Conservation (phyloP, 64 coral and sea anemone genomes). For the Catalaphyllia jardinei region DNA sequence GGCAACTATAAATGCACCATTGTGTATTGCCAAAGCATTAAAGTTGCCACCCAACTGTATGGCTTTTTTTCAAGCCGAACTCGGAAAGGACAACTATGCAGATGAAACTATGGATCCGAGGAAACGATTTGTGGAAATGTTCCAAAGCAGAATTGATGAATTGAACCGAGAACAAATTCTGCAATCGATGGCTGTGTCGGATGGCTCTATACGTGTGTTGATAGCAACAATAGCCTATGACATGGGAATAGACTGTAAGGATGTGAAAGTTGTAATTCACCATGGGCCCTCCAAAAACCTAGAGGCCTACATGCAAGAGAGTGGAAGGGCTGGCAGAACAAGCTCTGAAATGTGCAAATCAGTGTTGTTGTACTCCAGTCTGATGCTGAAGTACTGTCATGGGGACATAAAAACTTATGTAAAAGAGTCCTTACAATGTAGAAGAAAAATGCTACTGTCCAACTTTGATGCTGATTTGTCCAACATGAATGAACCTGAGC, state of each 20-base stretch:
- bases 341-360: too few species aligned
- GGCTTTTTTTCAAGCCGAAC: not conserved
- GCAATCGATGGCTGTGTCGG: not conserved
- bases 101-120: too few species aligned
- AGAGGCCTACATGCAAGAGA: conserved; percentile 52
- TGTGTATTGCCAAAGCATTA: not conserved
- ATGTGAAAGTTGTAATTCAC: conserved; percentile 10
- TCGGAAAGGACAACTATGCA: not conserved
- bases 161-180: not conserved
- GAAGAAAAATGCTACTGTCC: too few species aligned
- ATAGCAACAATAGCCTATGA: conserved; percentile 67
- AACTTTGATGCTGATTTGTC: too few species aligned
- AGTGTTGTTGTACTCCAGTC: too few species aligned
- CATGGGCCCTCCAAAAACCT: conserved; percentile 47
- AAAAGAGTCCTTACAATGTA: too few species aligned
- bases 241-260: conserved; percentile 58
- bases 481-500: too few species aligned
- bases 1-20: not conserved
- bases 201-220: conserved; percentile 29
- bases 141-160: conserved; percentile 52
- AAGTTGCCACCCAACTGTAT: not conserved
- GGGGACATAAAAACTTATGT: too few species aligned
- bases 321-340: conserved; percentile 41
- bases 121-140: not conserved
- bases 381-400: too few species aligned